Percentiles rank a stretch among this genome's conserved stretches.
These are phyloP conservation scores for Microplitis manilae DNA, from an alignment of 2,888 invertebrate species.

Conservation along the genomic window DNA sequence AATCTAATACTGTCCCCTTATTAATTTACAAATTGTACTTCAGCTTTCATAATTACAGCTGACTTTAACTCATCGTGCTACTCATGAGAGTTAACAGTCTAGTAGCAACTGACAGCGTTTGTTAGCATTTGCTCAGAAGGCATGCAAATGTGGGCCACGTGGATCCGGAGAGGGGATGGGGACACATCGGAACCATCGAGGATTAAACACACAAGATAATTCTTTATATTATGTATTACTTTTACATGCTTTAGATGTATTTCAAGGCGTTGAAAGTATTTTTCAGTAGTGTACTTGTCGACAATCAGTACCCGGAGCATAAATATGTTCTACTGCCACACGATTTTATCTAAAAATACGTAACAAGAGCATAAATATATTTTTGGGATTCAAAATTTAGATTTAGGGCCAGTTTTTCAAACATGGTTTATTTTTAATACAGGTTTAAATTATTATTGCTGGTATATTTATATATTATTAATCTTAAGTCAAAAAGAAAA, in stretches of 20 bases:
- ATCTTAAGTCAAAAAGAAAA: no score
- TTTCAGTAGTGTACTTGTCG: neutral
- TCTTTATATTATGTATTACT: neutral
- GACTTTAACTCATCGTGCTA: neutral
- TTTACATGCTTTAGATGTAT: neutral
- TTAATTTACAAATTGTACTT: neutral
- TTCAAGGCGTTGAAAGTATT: neutral
- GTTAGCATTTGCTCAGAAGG: neutral
- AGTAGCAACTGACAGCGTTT: neutral
- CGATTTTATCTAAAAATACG: no score
- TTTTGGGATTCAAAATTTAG: no score
- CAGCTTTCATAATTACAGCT: neutral
- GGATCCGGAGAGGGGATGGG: constrained; percentile 8
- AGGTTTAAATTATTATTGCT: no score
- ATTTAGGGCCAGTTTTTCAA: no score
- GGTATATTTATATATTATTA: no score
- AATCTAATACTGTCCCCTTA: neutral
- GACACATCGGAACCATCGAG: neutral
- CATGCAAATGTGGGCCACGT: constrained; percentile 23
- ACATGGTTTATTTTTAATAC: no score
- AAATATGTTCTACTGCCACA: no score
- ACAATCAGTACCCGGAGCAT: neutral
- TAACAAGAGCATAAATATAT: no score
- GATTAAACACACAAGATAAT: neutral
- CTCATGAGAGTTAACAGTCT: neutral